Base-by-base conservation (phyloP, 1,140 invertebrate species). In the Drosophila lacteicornis region DNA sequence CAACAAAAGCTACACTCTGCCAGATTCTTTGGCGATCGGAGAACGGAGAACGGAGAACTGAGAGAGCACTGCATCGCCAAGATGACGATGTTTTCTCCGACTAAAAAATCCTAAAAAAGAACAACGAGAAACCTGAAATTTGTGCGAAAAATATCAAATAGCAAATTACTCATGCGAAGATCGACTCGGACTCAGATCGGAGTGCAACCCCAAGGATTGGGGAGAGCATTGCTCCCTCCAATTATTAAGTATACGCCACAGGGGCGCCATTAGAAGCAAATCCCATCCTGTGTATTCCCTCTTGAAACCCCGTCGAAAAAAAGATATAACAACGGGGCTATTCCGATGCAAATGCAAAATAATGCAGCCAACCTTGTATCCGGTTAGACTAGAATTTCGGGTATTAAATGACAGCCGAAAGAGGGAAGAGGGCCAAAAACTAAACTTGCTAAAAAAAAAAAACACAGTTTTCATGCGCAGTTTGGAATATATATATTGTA, bases 351-450 rank as follows among this genome's bases (percentile, higher is more conserved):
- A 90, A 85, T 88, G 85, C 79, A 90, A 90, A 90, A 90, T 90
- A 91, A 91, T 91, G 90, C 90, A 91, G 56, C 86, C 90, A 90
- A 90, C 85, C 90, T 83, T 90, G 69, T 82, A 91, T 91, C 90
- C 90, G 90, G 90, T 90, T 90, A 81, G 80, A 86, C 90, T 91
- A 91, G 90, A 91, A 91, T 91, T 91, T 91, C 84, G 88, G 84
- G 82, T 91, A 91, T 91, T 88, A 90, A 88, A 91, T 91, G 75
- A 91, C 86, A 91, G 40, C 17, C 59, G 43, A 9, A 22, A 36
- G 36, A 43, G 56, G 80, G 68, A 69, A 82, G 68, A 73, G 73
- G 81, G 71, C 76, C 80, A 71, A 68, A 66, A 69, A 84, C 80
- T 81, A 84, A 88, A 68, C 74, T 81, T 67, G 66, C 61, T 63